Conservation (phyloP, 2,113 vertebrate genomes). For the Erinaceus europaeus region DNA sequence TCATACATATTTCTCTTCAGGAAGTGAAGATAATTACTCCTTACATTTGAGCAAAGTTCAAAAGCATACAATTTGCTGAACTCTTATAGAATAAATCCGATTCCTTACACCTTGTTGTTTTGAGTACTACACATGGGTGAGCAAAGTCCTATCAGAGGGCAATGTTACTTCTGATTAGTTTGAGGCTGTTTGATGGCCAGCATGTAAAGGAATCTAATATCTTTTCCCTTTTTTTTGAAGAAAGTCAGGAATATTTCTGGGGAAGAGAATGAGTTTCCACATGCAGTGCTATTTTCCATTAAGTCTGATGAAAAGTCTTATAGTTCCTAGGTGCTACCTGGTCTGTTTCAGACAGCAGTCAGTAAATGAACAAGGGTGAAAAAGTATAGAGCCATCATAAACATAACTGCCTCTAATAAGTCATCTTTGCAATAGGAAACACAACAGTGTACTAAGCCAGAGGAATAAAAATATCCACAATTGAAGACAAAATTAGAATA, state of each 20-base stretch:
- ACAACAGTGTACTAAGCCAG: not conserved
- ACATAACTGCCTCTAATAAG: not conserved
- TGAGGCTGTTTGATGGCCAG: no score
- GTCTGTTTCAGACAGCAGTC: not conserved
- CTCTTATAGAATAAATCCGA: constrained; percentile 14
- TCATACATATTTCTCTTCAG: not conserved
- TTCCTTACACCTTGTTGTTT: constrained; percentile 24
- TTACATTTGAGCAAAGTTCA: not conserved
- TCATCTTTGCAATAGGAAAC: not conserved
- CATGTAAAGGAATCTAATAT: no score
- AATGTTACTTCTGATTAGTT: not conserved
- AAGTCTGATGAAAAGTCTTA: not conserved
- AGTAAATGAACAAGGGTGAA: not conserved
- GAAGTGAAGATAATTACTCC: not conserved
- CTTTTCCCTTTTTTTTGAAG: no score
- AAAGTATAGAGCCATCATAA: not conserved
- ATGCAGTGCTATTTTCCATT: not conserved
- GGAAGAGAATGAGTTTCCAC: not conserved
- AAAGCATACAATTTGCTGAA: not conserved
- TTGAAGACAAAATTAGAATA: not conserved
- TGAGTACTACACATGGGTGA: not conserved
- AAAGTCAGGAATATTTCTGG: no score
- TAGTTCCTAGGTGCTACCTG: not conserved
- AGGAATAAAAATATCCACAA: not conserved
- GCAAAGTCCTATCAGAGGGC: not conserved